Evolutionary conservation across 2,888 invertebrate species (phyloP).

Genomic region (Drosophila neonasuta): DNA sequence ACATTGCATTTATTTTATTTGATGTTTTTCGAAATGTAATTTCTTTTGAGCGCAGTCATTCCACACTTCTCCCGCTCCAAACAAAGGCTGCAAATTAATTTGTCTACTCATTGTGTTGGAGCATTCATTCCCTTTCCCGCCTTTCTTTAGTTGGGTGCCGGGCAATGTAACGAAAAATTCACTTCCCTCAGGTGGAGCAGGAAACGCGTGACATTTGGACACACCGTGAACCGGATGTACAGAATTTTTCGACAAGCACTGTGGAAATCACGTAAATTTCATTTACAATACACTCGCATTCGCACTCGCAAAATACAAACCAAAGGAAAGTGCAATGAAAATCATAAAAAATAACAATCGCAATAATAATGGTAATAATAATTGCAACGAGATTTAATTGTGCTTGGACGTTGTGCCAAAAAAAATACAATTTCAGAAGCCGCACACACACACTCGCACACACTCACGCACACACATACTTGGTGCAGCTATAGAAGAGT

Average conservation of each 20-base stretch:
- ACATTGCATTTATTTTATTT: not conserved
- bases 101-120: not conserved
- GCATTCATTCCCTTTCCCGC: not conserved
- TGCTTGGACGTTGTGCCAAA: slow-evolving; percentile 53
- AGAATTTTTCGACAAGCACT: slow-evolving; percentile 31
- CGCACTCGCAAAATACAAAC: not conserved
- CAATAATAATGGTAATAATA: slow-evolving; percentile 59
- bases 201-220: slow-evolving; percentile 58
- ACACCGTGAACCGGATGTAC: slow-evolving; percentile 29
- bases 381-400: slow-evolving; percentile 71
- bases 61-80: not conserved
- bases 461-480: slow-evolving; percentile 12
- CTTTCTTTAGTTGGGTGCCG: not conserved
- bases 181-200: slow-evolving; percentile 33
- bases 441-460: slow-evolving; percentile 18
- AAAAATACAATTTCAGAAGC: slow-evolving; percentile 25
- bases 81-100: not conserved
- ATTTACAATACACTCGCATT: slow-evolving; percentile 56
- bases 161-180: not conserved
- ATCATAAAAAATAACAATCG: slow-evolving; percentile 1
- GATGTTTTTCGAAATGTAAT: not conserved
- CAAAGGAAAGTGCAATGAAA: slow-evolving; percentile 32
- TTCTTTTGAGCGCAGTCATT: not conserved
- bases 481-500: slow-evolving; percentile 1
- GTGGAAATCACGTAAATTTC: slow-evolving; percentile 67